A percentile compares a stretch with the other conserved stretches of the same genome.
These are phyloP conservation scores for Hoplostethus atlanticus DNA, from an alignment of 2,797 vertebrate species.

Conservation along the genomic window DNA sequence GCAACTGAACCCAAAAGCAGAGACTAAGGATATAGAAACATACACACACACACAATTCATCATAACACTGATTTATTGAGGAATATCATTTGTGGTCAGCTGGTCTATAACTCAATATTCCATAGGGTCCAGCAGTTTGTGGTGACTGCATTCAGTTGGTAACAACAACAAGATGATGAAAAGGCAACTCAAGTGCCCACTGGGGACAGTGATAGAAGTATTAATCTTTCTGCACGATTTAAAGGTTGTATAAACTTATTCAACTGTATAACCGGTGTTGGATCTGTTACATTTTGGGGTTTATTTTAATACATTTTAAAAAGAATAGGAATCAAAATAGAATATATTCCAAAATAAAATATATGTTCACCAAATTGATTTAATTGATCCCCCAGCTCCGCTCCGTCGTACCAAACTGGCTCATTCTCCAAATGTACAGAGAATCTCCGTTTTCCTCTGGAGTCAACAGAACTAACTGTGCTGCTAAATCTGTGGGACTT, in stretches of 20 bases:
- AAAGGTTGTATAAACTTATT: conserved; percentile 2
- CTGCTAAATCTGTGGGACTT: conserved; percentile 72
- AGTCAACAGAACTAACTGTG: conserved; percentile 66
- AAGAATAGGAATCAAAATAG: neutral
- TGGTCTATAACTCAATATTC: conserved; percentile 64
- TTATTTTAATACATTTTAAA: conserved; percentile 7
- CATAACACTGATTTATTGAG: conserved; percentile 70
- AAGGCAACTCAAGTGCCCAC: neutral
- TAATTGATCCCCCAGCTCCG: conserved; percentile 49
- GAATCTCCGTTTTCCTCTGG: conserved; percentile 56
- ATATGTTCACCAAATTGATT: conserved; percentile 31
- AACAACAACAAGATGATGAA: conserved; percentile 36
- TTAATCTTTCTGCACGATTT: conserved; percentile 5
- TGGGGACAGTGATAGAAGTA: conserved; percentile 3
- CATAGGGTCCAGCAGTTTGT: conserved; percentile 32
- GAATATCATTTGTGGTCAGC: conserved; percentile 55
- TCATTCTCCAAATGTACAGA: conserved; percentile 49
- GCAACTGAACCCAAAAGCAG: conserved; percentile 17
- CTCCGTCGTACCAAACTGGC: conserved; percentile 28
- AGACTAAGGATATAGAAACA: conserved; percentile 44
- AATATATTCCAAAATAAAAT: neutral
- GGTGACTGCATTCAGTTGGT: conserved; percentile 36
- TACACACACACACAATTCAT: conserved; percentile 23
- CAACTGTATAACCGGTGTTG: neutral
- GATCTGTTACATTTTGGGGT: neutral